Conservation (phyloP, 1,140 invertebrate genomes). For the Drosophila mayri region DNA sequence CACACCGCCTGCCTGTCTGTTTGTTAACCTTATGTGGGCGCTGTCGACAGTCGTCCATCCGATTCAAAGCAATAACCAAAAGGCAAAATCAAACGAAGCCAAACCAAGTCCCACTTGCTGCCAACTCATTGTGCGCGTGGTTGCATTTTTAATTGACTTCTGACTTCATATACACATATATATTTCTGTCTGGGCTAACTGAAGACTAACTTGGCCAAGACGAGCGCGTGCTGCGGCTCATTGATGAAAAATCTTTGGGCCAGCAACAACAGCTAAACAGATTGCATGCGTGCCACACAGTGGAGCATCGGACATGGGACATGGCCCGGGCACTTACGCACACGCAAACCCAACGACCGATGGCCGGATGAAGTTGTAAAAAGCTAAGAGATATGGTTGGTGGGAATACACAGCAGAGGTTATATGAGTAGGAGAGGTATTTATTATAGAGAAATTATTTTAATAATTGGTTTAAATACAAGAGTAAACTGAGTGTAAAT, state of each 20-base stretch:
- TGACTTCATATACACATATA: slow-evolving; percentile 32
- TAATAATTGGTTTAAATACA: not conserved
- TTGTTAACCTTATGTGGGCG: slow-evolving; percentile 45
- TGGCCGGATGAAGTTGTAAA: slow-evolving; percentile 55
- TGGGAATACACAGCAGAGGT: slow-evolving; percentile 22
- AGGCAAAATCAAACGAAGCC: slow-evolving; percentile 46
- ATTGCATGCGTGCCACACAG: slow-evolving; percentile 46
- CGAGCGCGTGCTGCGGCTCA: slow-evolving; percentile 71
- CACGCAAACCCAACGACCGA: slow-evolving; percentile 41
- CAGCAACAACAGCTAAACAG: slow-evolving; percentile 6
- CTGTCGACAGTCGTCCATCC: slow-evolving; percentile 29
- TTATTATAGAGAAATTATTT: not conserved
- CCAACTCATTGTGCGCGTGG: slow-evolving; percentile 76
- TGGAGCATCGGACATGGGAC: slow-evolving; percentile 51
- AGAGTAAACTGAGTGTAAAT: too few relatives aligned
- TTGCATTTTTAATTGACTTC: slow-evolving; percentile 79
- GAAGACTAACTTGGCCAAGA: slow-evolving; percentile 35
- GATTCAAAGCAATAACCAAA: slow-evolving; percentile 35
- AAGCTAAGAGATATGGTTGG: not conserved
- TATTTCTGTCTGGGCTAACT: slow-evolving; percentile 21
- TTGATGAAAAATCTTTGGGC: slow-evolving; percentile 72
- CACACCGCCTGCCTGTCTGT: slow-evolving; percentile 30
- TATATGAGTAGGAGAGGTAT: not conserved
- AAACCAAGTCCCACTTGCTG: slow-evolving; percentile 46
- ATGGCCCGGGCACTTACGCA: slow-evolving; percentile 39